Base-by-base conservation (phyloP, 2,888 invertebrate species). In the Caenorhabditis drosophilae region DNA sequence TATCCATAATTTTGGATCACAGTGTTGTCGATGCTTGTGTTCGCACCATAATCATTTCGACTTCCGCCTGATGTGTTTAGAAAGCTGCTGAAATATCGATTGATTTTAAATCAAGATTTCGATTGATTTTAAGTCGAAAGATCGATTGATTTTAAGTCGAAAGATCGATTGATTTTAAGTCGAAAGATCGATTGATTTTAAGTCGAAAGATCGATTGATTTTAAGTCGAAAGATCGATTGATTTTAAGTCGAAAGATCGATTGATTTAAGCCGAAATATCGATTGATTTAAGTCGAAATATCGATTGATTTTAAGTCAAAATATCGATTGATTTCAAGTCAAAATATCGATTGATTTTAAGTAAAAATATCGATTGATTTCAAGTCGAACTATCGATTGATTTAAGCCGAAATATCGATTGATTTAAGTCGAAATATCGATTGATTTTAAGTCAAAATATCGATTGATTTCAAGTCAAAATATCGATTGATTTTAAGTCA, bases 1-100 rank as follows among this genome's bases (percentile, higher is more conserved):
- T 81, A 82, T 9, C 81, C 81, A 60, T 72, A 81, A 44, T 82
- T 75, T 48, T 80, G 62, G 25, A 73, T 57, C 0, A 68, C 61
- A 15, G 73, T 73, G 9, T 50, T 57, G 15, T 55, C 59, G 22
- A 47, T 35, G 36, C 66, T 46, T 44, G 51, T 50, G 41, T 66
- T 27, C 38, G 55, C 50, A 44, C 68, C 58, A 3, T 49, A 49
- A 42, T 51, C 45, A 3, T 38, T 16, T 15, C 66, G n/a, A 26
- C 55, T 56, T 16, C 54, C 60, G 4, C 57, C 52, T 15, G 73
- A 70, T 11, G 64, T 64, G 48, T 69, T 69, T 42, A 70, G 27
- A 38, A 52, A 49, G 11, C 59, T 40, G 27, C 57, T 48, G n/a
- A n/a, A n/a, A n/a, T n/a, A n/a, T n/a, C n/a, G n/a, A n/a, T n/a